Evolutionary conservation across 1,140 invertebrate species (phyloP), one percentile per base, ranked within the genome.

Genomic region (Caenorhabditis latens): DNA sequence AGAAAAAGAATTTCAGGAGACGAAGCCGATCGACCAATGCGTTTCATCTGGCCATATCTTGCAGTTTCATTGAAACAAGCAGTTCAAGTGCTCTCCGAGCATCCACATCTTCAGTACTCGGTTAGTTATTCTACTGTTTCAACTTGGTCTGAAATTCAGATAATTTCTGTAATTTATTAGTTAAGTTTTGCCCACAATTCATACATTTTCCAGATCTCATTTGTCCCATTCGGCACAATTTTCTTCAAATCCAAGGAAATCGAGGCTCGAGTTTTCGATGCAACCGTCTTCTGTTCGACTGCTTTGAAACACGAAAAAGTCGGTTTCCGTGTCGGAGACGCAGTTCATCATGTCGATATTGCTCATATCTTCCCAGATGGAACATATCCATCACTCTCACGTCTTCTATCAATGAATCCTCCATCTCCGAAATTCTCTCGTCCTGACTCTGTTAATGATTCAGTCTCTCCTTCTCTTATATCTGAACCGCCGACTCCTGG

Each of bases 221-320:
- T 85, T 13, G 67, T 85, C n/a, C 84, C 84, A 42, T 85, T 71
- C 53, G 84, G 84, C 13, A 53, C 71, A 24, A 85, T 58, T 16
- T 53, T 71, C 21, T 85, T 85, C 84, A 71, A 85, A 40, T 21
- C 43, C 0, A 53, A 65, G 1, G 63, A 71, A 75, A 63, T 63
- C 16, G 58, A 58, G 13, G 63, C 84, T 50, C 65, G 84, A 40
- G 84, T 85, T 7, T 85, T 85, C 46, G 84, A 85, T 43, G 63
- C 67, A 5, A 63, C 58, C 9, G 63, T 71, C 5, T 85, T 85
- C 53, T 71, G 63, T 21, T 46, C 84, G 5, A 85, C 84, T 58
- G 84, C 84, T 32, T n/a, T 71, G 4, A 50, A 65, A 42, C 75
- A 46, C 53, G 67, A 57, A 14, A 85, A 85, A 58, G 84, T 85